These are phyloP conservation scores for Conistra vaccinii DNA, from an alignment of 2,888 invertebrate species.

Conservation along the genomic window DNA sequence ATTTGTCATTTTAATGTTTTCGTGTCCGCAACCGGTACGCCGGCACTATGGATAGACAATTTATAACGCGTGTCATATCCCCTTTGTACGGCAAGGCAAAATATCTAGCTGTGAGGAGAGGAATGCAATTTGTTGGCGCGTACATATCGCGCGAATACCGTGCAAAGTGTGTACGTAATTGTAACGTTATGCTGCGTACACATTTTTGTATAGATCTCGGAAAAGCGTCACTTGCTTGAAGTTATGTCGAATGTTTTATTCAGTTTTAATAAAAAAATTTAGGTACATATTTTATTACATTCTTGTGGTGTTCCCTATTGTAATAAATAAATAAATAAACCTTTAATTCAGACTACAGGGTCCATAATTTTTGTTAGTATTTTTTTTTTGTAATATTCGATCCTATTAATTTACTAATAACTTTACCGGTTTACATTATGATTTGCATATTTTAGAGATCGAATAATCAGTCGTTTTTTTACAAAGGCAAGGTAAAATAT, in stretches of 20 bases:
- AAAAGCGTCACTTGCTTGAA: conserved; percentile 18
- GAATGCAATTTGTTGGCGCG: conserved; percentile 79
- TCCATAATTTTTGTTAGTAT: too few species aligned
- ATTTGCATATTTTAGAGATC: background rate
- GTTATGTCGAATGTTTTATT: conserved; percentile 10
- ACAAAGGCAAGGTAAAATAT: too few species aligned
- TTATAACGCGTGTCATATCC: conserved; percentile 81
- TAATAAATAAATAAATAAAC: too few species aligned
- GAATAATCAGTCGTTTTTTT: background rate
- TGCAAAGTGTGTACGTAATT: conserved; percentile 69
- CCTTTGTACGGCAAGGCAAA: conserved; percentile 75
- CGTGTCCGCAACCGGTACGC: conserved; percentile 77
- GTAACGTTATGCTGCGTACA: conserved; percentile 49
- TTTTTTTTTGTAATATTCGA: background rate
- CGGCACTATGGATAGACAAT: conserved; percentile 80
- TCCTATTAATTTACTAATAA: background rate
- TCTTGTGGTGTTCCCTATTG: background rate
- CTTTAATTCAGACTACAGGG: too few species aligned
- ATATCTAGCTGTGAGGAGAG: conserved; percentile 75
- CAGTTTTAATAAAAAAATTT: conserved; percentile 18
- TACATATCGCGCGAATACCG: conserved; percentile 68
- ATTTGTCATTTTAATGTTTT: conserved; percentile 88
- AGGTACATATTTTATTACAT: background rate
- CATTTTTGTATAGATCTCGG: conserved; percentile 30
- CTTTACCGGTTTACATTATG: background rate